Base-by-base conservation (phyloP, 2,888 invertebrate genomes). In the Nomada fucata region DNA sequence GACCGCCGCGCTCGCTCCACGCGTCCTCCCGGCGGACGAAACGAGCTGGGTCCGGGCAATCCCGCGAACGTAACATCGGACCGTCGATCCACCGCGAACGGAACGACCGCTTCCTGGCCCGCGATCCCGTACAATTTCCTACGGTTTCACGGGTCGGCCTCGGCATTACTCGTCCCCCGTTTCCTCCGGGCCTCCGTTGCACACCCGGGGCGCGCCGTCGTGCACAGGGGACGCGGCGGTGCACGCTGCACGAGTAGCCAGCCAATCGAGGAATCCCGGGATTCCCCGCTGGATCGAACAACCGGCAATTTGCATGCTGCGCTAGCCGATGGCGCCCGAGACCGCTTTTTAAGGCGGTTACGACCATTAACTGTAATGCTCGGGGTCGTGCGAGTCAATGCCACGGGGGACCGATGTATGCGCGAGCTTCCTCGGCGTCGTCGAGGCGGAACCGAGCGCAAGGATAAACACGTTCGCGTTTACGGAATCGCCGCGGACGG, bases 381-480 rank as follows among this genome's bases (percentile, higher is more conserved):
- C 80, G 89, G 82, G 91, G 89, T 89, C 89, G 86, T 84, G 84
- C 86, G 83, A 90, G 90, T 91, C 91, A 90, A 89, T 89, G 86
- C 87, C 89, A 84, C 82, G 84, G 82, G 84, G 82, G 85, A 88
- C 86, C 82, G 76, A 63, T 77, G 59, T 67, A 47, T 47, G 47
- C 57, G 64, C 82, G 68, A 73, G 79, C 74, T 76, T 68, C 42
- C 2, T 53, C 53, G n/a, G 13, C 42, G 67, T 61, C 44, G 50
- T 52, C 47, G 44, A 15, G 72, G 55, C 59, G 65, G 47, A 23
- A 47, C 55, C 23, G 23, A 18, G 36, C 9, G 20, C 23, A 5
- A 26, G 26, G 63, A 42, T 44, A 50, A 50, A 57, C 61, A 50
- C 42, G 42, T 20, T 52, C 44, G n/a, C 36, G 23, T 26, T 26